A percentile compares a stretch with the other conserved stretches of the same genome.
phyloP scores from a whole-genome alignment of 2,113 vertebrate genomes.

The Cinclus mexicanus region DNA sequence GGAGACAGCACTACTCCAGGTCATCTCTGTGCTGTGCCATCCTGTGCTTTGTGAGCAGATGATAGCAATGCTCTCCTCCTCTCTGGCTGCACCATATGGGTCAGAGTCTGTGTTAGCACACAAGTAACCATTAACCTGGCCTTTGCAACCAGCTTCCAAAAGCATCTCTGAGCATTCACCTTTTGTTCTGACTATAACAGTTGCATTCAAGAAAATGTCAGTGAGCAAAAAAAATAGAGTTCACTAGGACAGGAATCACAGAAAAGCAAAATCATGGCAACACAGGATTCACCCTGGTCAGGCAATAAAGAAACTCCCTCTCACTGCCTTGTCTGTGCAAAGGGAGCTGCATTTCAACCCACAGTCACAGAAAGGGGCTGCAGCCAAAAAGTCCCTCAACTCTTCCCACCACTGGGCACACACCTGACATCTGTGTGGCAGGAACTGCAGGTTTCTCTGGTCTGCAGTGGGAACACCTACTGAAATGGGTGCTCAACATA shows the following conservation, averaged over 20 bases:
- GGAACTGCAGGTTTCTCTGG: background rate
- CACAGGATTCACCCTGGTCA: background rate
- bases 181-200: conserved; percentile 16
- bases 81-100: background rate
- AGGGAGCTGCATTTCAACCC: background rate
- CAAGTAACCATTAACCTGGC: conserved; percentile 65
- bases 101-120: conserved; percentile 67
- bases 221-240: background rate
- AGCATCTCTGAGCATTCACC: conserved; percentile 31
- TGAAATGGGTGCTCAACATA: background rate
- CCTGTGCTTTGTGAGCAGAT: background rate
- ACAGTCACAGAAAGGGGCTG: background rate
- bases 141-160: background rate
- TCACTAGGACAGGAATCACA: background rate
- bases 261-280: conserved; percentile 2
- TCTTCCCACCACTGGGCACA: background rate
- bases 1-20: background rate
- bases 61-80: background rate
- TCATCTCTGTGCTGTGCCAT: background rate
- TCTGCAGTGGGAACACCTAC: background rate
- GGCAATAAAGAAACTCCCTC: background rate
- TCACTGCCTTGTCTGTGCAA: background rate
- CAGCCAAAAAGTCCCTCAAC: background rate
- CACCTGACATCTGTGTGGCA: background rate
- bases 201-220: conserved; percentile 24